phyloP scores from a whole-genome alignment of 2,113 vertebrate species.

The Dromiciops gliroides region DNA sequence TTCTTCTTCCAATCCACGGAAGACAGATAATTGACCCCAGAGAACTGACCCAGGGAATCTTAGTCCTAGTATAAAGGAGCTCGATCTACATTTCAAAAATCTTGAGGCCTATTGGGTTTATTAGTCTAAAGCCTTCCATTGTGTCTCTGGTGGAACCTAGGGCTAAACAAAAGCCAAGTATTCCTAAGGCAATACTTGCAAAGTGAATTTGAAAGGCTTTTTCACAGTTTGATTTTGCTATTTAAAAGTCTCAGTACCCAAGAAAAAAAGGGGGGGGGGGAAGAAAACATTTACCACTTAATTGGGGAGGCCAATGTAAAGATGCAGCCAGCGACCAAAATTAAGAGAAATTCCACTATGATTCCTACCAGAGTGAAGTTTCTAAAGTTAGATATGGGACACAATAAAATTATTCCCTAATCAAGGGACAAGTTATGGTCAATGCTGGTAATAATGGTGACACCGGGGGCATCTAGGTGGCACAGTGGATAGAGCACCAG shows the following conservation, averaged over 20 bases:
- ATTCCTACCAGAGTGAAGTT: background rate
- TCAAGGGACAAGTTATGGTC: background rate
- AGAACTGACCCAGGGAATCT: conserved; percentile 12
- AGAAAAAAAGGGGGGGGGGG: conserved; percentile 27
- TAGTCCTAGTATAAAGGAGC: conserved; percentile 1
- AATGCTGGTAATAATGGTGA: background rate
- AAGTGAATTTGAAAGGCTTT: conserved; percentile 62
- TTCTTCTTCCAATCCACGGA: background rate
- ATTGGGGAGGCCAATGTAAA: background rate
- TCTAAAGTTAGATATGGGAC: background rate
- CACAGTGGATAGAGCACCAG: too few relatives aligned
- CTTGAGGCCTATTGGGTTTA: background rate
- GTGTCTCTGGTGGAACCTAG: background rate
- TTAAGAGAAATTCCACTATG: background rate
- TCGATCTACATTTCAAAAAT: conserved; percentile 36
- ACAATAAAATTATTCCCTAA: background rate
- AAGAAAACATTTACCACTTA: background rate
- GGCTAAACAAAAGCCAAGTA: background rate
- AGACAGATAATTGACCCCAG: background rate
- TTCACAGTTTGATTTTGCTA: conserved; percentile 32
- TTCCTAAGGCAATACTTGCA: conserved; percentile 25
- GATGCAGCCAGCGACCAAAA: background rate
- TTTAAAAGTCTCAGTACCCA: conserved; percentile 42
- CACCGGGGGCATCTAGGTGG: too few relatives aligned
- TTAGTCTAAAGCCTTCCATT: conserved; percentile 39